These are phyloP conservation scores for Ctenicera cuprea DNA, from an alignment of 2,888 invertebrate species.

Conservation along the genomic window DNA sequence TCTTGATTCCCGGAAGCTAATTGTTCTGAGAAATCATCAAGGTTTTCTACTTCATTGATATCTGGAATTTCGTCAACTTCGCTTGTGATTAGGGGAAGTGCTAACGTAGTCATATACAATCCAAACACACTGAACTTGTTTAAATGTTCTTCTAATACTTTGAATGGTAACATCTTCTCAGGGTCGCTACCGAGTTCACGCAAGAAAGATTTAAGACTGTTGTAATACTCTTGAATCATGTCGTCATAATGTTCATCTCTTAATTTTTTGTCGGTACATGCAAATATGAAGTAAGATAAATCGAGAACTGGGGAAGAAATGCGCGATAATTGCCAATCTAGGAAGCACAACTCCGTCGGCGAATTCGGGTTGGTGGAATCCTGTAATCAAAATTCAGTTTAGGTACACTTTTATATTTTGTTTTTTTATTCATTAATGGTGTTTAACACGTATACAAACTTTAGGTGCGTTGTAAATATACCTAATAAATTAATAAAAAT, in stretches of 20 bases:
- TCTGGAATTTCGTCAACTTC: constrained; percentile 41
- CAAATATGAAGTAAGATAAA: constrained; percentile 63
- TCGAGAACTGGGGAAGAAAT: constrained; percentile 61
- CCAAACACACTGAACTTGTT: constrained; percentile 50
- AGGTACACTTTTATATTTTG: too few relatives aligned
- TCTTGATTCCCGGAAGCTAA: too few relatives aligned
- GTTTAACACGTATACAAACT: too few relatives aligned
- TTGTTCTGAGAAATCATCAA: background rate
- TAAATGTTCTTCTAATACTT: constrained; percentile 60
- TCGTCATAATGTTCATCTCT: constrained; percentile 59
- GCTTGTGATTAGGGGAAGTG: constrained; percentile 40
- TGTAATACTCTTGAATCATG: constrained; percentile 61
- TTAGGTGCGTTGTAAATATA: too few relatives aligned
- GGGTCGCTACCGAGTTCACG: constrained; percentile 60
- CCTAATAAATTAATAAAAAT: too few relatives aligned
- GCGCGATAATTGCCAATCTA: constrained; percentile 59
- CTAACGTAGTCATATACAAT: constrained; percentile 58
- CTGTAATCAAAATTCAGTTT: constrained; percentile 39
- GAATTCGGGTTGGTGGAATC: constrained; percentile 2
- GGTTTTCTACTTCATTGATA: background rate
- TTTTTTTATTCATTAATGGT: too few relatives aligned
- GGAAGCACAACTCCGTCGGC: constrained; percentile 40
- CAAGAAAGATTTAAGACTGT: constrained; percentile 57
- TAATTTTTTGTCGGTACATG: constrained; percentile 61
- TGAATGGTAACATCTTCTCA: constrained; percentile 61